phyloP scores from a whole-genome alignment of 1,140 invertebrate species.

The Acromyrmex charruanus region DNA sequence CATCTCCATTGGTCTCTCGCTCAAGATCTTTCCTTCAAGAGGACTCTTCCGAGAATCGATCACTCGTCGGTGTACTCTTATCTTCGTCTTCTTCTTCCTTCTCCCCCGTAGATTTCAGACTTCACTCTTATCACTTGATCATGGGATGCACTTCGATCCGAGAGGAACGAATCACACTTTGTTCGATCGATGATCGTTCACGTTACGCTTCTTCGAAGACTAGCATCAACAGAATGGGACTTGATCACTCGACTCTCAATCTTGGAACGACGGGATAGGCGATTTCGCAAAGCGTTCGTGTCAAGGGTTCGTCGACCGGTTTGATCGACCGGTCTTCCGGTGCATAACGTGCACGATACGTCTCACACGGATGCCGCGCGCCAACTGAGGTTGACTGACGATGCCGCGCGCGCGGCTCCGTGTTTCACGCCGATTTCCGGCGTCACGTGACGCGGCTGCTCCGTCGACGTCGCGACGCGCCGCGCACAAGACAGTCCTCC shows the following conservation, averaged over 20 bases:
- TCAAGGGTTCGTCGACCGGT: not conserved
- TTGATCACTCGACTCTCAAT: not conserved
- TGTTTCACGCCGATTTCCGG: slow-evolving; percentile 58
- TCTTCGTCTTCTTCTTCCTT: no score
- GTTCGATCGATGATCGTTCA: not conserved
- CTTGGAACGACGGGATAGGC: not conserved
- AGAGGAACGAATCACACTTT: not conserved
- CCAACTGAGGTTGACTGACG: slow-evolving; percentile 74
- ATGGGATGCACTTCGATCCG: not conserved
- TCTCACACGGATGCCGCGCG: slow-evolving; percentile 76
- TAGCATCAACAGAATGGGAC: not conserved
- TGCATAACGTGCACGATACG: slow-evolving; percentile 62
- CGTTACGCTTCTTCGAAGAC: not conserved
- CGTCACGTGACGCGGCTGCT: slow-evolving; percentile 54
- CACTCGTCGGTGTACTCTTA: not conserved
- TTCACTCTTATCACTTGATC: not conserved
- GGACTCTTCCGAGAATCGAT: not conserved
- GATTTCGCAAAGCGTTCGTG: slow-evolving; percentile 27
- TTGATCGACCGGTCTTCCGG: slow-evolving; percentile 15
- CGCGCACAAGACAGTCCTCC: slow-evolving; percentile 4
- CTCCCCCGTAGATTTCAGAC: not conserved
- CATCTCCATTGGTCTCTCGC: not conserved
- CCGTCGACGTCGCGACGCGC: slow-evolving; percentile 14
- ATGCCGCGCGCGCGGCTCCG: slow-evolving; percentile 17
- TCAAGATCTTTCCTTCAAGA: not conserved